Evolutionary conservation across 2,797 vertebrate species (phyloP).

Genomic region (Oreochromis mossambicus): DNA sequence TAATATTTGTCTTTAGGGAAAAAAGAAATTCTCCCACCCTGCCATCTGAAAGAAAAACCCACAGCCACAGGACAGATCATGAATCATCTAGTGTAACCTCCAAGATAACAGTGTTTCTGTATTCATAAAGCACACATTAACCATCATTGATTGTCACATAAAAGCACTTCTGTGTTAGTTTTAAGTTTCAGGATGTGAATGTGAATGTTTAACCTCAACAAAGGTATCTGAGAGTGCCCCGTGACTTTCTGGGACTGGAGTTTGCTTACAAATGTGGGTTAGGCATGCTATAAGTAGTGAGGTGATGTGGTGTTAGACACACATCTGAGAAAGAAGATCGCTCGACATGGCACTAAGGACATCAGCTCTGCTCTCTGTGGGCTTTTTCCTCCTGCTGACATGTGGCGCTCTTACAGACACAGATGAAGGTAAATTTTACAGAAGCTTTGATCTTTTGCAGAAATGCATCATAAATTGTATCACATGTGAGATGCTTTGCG

Average conservation of each 20-base stretch:
- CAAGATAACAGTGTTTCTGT: neutral
- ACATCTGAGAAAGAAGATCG: neutral
- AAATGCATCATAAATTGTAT: neutral
- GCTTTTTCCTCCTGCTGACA: conserved; percentile 35
- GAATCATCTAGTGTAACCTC: conserved; percentile 12
- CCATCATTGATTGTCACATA: neutral
- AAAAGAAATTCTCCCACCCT: neutral
- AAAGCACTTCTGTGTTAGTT: neutral
- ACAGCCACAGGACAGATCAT: neutral
- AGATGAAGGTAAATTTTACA: conserved; percentile 31
- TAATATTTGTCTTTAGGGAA: conserved; percentile 1
- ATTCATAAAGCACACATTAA: conserved; percentile 3
- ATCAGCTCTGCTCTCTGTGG: conserved; percentile 26
- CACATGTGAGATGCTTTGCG: neutral
- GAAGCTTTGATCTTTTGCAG: neutral
- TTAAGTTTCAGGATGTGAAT: neutral
- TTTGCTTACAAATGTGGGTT: neutral
- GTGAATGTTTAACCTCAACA: neutral
- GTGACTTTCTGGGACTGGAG: neutral
- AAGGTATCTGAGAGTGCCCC: neutral
- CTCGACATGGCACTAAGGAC: conserved; percentile 36
- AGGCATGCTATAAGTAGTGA: conserved; percentile 37
- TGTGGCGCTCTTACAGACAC: neutral
- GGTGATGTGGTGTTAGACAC: neutral
- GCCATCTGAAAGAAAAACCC: neutral